These are phyloP conservation scores for Xiphorhynchus erythropygius DNA, from an alignment of 2,797 vertebrate species.

Conservation along the genomic window DNA sequence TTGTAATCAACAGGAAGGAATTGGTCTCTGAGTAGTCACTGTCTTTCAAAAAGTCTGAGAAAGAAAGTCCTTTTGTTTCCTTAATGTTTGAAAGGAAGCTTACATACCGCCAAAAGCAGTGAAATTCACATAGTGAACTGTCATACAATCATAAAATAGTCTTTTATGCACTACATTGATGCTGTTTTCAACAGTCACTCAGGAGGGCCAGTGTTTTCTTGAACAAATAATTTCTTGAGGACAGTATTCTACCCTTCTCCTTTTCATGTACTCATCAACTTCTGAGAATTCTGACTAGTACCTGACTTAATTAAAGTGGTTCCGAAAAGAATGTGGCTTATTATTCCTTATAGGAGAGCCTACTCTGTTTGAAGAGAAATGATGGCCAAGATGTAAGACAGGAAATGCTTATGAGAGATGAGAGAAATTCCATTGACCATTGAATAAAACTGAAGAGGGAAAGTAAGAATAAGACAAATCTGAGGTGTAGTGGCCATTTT, in stretches of 20 bases:
- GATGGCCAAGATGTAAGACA: not conserved
- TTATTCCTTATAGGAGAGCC: not conserved
- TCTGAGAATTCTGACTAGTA: constrained; percentile 3
- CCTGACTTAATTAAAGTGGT: not conserved
- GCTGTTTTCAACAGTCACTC: not conserved
- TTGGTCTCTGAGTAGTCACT: not conserved
- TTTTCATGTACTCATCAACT: not conserved
- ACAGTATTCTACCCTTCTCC: not conserved
- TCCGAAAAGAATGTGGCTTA: not conserved
- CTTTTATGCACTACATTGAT: not conserved
- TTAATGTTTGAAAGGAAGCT: not conserved
- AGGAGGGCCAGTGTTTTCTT: constrained; percentile 5
- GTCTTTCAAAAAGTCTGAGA: not conserved
- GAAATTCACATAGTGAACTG: not conserved
- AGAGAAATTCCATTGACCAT: not conserved
- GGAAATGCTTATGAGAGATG: not conserved
- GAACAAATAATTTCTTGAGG: constrained; percentile 23
- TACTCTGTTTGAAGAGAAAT: not conserved
- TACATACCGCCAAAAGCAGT: not conserved
- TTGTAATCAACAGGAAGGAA: not conserved
- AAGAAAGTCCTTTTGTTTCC: not conserved
- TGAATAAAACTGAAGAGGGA: not conserved
- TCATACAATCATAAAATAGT: not conserved
- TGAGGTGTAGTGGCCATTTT: not conserved
- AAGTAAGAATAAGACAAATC: not conserved